Conservation (phyloP, 2,797 vertebrate species). For the Helarctos malayanus region DNA sequence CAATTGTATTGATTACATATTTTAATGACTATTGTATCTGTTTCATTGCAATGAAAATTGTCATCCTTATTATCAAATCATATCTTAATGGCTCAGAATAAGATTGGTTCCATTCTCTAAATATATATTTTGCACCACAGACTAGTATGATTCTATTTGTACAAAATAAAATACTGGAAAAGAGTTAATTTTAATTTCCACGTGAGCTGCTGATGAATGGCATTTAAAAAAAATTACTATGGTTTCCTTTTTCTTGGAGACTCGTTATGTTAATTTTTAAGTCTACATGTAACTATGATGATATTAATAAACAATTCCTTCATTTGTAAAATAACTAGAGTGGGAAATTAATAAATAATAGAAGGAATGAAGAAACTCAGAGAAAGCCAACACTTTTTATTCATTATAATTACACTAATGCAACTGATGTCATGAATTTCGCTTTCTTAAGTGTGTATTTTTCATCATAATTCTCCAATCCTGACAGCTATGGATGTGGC, state of each 20-base stretch:
- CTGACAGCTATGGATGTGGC: background rate
- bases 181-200: background rate
- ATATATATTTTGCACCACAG: background rate
- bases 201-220: background rate
- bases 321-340: background rate
- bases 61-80: background rate
- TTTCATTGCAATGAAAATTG: background rate
- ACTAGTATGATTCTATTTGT: background rate
- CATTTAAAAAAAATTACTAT: background rate
- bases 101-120: background rate
- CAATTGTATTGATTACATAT: background rate
- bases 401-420: background rate
- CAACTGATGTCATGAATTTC: background rate
- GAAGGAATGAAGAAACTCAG: background rate
- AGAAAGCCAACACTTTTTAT: background rate
- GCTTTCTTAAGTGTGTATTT: background rate
- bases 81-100: background rate
- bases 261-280: background rate
- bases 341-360: background rate
- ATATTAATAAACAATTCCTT: background rate
- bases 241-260: background rate
- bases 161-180: background rate
- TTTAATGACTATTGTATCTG: background rate
- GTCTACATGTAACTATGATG: background rate
- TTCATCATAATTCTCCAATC: background rate